phyloP scores from a whole-genome alignment of 2,888 invertebrate species.

The Leptinotarsa peninsularis region DNA sequence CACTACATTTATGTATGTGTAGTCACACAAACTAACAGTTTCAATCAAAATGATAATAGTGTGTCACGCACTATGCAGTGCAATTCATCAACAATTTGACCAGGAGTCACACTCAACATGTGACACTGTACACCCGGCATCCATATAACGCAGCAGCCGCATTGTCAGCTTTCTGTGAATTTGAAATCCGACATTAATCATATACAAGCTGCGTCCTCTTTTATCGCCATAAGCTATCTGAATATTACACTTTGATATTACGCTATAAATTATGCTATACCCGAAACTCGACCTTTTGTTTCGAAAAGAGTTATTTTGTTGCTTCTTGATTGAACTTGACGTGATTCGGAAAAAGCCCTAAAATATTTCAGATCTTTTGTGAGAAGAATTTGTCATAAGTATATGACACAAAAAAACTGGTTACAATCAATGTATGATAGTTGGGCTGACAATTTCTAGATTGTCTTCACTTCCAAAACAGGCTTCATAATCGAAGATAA shows the following conservation, averaged over 20 bases:
- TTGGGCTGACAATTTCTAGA: no score
- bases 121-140: conserved; percentile 19
- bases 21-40: background rate
- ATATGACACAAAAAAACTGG: no score
- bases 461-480: no score
- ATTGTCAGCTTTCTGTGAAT: conserved; percentile 37
- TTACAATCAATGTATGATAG: no score
- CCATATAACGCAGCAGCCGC: conserved; percentile 26
- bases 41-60: background rate
- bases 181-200: conserved; percentile 35
- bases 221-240: conserved; percentile 24
- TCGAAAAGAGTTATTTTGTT: background rate
- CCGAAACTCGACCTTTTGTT: conserved; percentile 1
- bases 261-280: conserved; percentile 14
- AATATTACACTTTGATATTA: conserved; percentile 29
- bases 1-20: no score
- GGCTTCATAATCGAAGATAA: no score
- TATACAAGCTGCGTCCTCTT: conserved; percentile 35
- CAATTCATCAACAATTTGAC: background rate
- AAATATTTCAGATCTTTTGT: no score
- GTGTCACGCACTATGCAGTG: background rate
- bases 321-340: no score
- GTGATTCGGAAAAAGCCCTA: no score
- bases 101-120: conserved; percentile 16
- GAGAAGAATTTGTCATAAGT: no score